Evolutionary conservation across 2,113 vertebrate genomes (phyloP).

Genomic region (Bos javanicus): DNA sequence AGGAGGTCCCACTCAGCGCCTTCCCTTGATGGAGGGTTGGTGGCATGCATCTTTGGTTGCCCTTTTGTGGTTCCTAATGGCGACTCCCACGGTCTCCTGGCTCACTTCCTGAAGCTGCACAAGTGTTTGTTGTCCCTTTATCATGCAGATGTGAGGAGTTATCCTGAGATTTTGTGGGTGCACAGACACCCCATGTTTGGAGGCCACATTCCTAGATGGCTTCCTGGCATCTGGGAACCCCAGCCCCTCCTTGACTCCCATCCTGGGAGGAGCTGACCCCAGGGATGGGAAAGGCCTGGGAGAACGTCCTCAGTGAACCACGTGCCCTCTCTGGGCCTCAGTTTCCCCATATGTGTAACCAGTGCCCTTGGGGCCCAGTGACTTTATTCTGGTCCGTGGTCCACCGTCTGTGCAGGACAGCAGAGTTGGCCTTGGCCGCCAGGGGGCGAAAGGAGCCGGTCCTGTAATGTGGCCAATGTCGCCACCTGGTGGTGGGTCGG

Average conservation of each 20-base stretch:
- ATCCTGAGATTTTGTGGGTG: not conserved
- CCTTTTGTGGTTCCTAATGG: not conserved
- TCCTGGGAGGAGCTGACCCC: not conserved
- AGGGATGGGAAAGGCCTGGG: not conserved
- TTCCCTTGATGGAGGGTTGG: not conserved
- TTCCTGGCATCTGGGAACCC: not conserved
- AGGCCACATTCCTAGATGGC: not conserved
- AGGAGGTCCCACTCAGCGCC: not conserved
- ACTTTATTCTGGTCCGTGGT: not conserved
- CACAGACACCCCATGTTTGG: not conserved
- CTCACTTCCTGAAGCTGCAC: not conserved
- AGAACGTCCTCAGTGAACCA: not conserved
- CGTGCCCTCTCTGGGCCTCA: not conserved
- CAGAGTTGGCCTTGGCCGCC: not conserved
- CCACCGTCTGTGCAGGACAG: accelerated
- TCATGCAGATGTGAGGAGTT: not conserved
- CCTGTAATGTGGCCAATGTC: not conserved
- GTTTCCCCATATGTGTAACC: not conserved
- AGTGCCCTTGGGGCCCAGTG: not conserved
- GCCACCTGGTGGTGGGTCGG: not conserved
- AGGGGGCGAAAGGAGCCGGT: not conserved
- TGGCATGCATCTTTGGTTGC: accelerated
- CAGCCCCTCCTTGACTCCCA: not conserved
- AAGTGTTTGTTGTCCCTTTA: not conserved
- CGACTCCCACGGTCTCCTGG: not conserved